Base-by-base conservation (phyloP, 1,140 invertebrate genomes). In the Drosophila jambulina region DNA sequence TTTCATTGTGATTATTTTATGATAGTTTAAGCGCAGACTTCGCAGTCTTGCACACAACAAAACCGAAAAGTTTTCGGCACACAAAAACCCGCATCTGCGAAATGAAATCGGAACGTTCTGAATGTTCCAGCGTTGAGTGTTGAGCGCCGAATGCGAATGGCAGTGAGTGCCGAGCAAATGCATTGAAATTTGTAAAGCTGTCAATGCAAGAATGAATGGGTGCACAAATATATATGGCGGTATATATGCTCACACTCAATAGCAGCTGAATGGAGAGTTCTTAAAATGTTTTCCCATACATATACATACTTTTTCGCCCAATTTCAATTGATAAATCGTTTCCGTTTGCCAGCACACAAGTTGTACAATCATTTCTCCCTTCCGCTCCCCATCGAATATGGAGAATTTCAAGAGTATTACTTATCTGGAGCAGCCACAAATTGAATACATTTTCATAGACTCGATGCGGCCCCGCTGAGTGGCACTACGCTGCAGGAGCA, bases 1-100 rank as follows among this genome's bases (percentile, higher is more conserved):
- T 83, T 67, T 83, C 74, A 88, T 88, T 87, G 84, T 87, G 84
- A 83, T 88, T 88, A 87, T 87, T 87, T 87, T 88, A 84, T 88
- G 80, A 87, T 88, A 88, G 84, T 71, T 88, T 75, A 78, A 70
- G 80, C 80, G 57, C 48, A 77, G 77, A 69, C 71, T 68, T 72
- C 58, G 65, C 67, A 70, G 42, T 70, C 34, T 38, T 40, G 17
- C 51, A 27, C 27, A 57, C 38, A 29, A 48, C 59, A 57, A 32
- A 48, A 67, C 42, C 42, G n/a, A 80, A 75, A 84, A 88, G 23
- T 83, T 88, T 74, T 67, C 19, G 25, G 32, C 29, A 46, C 34
- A 71, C 68, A 71, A 72, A 59, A 42, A 38, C 57, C 75, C 48
- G 75, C 49, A 79, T 53, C 60, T 71, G 34, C 45, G 32, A 71